Evolutionary conservation across 92 coral and sea anemone genomes (phyloP), one percentile per base, ranked within the genome.

Genomic region (Siderastrea siderea): DNA sequence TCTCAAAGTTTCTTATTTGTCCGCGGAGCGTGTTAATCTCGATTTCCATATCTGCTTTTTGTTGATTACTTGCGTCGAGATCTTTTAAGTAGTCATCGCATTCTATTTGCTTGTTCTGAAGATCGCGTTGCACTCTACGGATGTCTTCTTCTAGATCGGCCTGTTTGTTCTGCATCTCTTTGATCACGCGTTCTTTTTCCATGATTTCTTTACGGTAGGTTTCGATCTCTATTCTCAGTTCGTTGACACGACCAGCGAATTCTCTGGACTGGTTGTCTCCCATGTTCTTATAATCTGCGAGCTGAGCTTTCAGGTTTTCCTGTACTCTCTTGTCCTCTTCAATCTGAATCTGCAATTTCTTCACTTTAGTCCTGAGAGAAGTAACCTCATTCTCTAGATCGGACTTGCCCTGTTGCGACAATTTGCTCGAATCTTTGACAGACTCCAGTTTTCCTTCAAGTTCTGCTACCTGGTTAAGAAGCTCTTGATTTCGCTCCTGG

Each of bases 261-360:
- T 95, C 98, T 62, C 92, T 93, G 13, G 96, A 92, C 68, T 95
- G 98, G 47, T 86, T 93, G 57, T 95, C 98, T n/a, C 98, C 98
- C 91, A 87, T 87, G 79, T 78, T 86, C 53, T 72, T 93, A 79
- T 93, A 90, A 55, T 95, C 98, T 12, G 89, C 84, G 43, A 95
- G 84, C 81, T 95, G 98, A 43, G 68, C 82, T 67, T 76, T 95
- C 49, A 95, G 70, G 47, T 81, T 88, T 55, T 93, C 98, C 74
- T 95, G 87, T 14, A 94, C 79, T 74, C 78, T 82, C 65, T 81
- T 85, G 75, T 95, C 95, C 49, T 95, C 98, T 14, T 91, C 93
- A 53, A 95, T 45, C 64, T 88, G 92, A 59, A 91, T 84, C 84
- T 91, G 95, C 19, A 95, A 62, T 86, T 95, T 95, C 70, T 93